These are phyloP conservation scores for Lithophane semibrunnea DNA, from an alignment of 2,888 invertebrate species.

Conservation along the genomic window DNA sequence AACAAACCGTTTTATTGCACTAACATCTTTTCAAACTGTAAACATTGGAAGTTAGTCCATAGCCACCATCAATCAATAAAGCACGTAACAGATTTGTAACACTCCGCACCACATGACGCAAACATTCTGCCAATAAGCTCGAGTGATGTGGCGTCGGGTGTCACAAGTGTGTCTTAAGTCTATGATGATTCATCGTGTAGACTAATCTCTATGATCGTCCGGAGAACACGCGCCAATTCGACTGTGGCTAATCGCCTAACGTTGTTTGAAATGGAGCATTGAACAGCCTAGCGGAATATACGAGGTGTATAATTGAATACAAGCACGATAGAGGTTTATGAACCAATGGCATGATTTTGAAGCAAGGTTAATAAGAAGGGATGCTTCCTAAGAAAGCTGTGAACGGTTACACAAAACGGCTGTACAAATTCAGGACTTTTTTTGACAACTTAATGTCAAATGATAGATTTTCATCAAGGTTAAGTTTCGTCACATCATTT, in stretches of 20 bases:
- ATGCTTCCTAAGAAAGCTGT: neutral
- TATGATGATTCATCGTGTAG: slow-evolving; percentile 52
- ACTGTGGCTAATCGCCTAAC: slow-evolving; percentile 55
- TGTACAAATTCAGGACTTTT: neutral
- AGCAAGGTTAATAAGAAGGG: slow-evolving; percentile 4
- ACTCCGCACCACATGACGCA: slow-evolving; percentile 15
- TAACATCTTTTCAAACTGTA: slow-evolving; percentile 27
- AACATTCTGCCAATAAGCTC: slow-evolving; percentile 27
- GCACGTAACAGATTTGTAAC: slow-evolving; percentile 26
- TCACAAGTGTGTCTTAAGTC: slow-evolving; percentile 49
- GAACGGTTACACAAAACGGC: neutral
- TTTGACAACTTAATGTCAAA: neutral
- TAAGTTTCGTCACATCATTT: no score
- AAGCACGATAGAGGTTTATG: slow-evolving; percentile 30
- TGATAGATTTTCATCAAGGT: neutral
- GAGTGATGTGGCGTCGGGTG: slow-evolving; percentile 42
- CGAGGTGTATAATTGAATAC: slow-evolving; percentile 39
- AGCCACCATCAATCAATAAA: slow-evolving; percentile 28
- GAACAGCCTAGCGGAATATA: slow-evolving; percentile 22
- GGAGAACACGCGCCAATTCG: slow-evolving; percentile 57
- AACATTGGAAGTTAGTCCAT: slow-evolving; percentile 25
- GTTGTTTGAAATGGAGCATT: slow-evolving; percentile 51
- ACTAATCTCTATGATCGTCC: slow-evolving; percentile 55
- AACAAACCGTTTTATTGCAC: slow-evolving; percentile 44
- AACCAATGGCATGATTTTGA: slow-evolving; percentile 21